Percentiles rank a stretch among this genome's conserved stretches.
phyloP scores from a whole-genome alignment of 1,140 invertebrate species.

The Drosophila fuyamai region DNA sequence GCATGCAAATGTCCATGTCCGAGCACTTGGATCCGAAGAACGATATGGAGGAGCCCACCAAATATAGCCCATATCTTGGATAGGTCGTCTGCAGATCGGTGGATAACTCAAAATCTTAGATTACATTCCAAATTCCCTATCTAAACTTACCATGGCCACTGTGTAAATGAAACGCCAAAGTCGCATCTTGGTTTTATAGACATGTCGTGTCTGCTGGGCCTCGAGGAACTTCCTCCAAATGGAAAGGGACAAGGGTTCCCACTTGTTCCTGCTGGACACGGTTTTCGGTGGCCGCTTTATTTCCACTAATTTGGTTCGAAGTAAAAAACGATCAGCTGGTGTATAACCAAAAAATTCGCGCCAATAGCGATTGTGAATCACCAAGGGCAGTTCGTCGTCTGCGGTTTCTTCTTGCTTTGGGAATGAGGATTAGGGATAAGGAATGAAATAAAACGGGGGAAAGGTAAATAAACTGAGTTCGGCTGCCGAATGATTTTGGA shows the following conservation, averaged over 20 bases:
- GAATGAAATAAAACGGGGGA: neutral
- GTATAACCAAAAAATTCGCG: conserved; percentile 75
- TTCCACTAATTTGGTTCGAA: conserved; percentile 85
- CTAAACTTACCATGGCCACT: conserved; percentile 88
- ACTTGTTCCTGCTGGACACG: conserved; percentile 78
- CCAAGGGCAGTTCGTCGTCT: conserved; percentile 34
- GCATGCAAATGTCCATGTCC: conserved; percentile 98
- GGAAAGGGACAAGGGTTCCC: conserved; percentile 89
- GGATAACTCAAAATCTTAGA: neutral
- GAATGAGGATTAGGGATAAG: neutral
- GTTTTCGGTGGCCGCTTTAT: conserved; percentile 74
- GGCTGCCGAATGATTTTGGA: neutral
- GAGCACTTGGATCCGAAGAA: conserved; percentile 96
- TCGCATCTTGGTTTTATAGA: conserved; percentile 92
- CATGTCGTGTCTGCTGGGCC: conserved; percentile 91
- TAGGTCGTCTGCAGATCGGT: conserved; percentile 86
- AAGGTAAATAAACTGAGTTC: too few relatives aligned
- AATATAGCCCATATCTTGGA: conserved; percentile 93
- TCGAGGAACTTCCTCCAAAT: conserved; percentile 92
- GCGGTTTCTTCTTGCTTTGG: conserved; percentile 14
- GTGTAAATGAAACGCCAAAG: conserved; percentile 92
- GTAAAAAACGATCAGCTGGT: conserved; percentile 86
- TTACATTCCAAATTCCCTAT: neutral
- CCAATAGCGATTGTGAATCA: conserved; percentile 61
- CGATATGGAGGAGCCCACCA: conserved; percentile 98